Percentiles rank a stretch among this genome's conserved stretches.
These are phyloP conservation scores for Nicator chloris DNA, from an alignment of 2,113 vertebrate species.

Conservation along the genomic window DNA sequence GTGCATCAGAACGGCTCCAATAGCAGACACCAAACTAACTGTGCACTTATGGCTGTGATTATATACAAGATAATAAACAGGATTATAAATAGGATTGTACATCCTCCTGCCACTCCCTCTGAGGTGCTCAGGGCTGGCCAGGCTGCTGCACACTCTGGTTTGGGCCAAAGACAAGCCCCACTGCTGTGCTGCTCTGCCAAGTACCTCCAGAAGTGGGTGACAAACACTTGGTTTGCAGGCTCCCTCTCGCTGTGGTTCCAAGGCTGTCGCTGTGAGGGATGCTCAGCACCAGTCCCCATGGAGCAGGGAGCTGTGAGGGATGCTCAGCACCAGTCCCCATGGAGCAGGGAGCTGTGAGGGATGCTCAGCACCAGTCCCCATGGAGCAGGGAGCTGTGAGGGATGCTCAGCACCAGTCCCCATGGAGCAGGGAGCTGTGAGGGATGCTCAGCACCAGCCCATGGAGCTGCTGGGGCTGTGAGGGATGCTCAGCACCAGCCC, in stretches of 20 bases:
- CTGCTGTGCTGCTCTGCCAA: not conserved
- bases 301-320: not conserved
- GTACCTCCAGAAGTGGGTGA: not conserved
- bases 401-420: not conserved
- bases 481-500: not conserved
- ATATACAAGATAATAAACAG: too few relatives aligned
- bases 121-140: not conserved
- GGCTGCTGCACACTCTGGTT: not conserved
- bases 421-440: not conserved
- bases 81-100: not conserved
- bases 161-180: not conserved
- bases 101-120: not conserved
- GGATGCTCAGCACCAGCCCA: not conserved
- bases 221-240: not conserved
- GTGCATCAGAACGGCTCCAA: not conserved
- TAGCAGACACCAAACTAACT: not conserved
- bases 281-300: not conserved
- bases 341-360: not conserved
- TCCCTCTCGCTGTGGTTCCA: rapidly evolving
- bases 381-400: not conserved
- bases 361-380: not conserved
- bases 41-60: not conserved
- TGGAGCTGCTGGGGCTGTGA: not conserved
- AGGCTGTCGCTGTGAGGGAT: not conserved
- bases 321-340: not conserved